Base-by-base conservation (phyloP, 2,113 vertebrate species). In the Polypterus bichir region DNA sequence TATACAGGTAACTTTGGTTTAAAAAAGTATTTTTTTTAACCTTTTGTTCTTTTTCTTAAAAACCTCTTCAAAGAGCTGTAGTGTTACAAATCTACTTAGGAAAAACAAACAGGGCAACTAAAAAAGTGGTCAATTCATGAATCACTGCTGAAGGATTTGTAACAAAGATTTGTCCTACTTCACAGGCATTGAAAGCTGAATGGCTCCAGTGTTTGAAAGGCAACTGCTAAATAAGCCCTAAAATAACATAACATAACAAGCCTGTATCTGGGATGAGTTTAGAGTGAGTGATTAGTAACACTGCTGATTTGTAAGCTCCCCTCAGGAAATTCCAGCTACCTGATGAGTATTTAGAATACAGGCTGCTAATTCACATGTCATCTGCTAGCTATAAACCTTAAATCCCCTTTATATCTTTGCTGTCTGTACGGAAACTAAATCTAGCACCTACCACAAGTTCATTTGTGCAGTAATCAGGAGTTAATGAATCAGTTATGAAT, bases 271-370 rank as follows among this genome's bases (percentile, higher is more conserved):
- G 56, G 56, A 57, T 57, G 56, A 44, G 27, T 57, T 57, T 6
- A 64, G 63, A 58, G 59, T 52, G 49, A 64, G 51, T 48, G 57
- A 64, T 59, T 64, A 83, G 76, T 73, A 79, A 64, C 54, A 44
- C 49, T 53, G 77, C 73, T 9, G 62, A 77, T 74, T 74, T 68
- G 60, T 47, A 63, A 77, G 71, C 60, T 55, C 65, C 46, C 61
- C 8, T 66, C 81, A 80, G 84, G 84, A 88, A 86, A 88, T 86
- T 86, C 81, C 82, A 80, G 75, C 77, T 73, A 80, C 83, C 77
- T 81, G 82, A 88, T 86, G 81, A 86, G 79, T 82, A 81, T 81
- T 64, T 78, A 80, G 74, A 77, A 78, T 76, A 71, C 70, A 58
- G 61, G 77, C 74, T 70, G 74, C 69, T 72, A 68, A 75, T 78